phyloP scores from a whole-genome alignment of 2,113 vertebrate genomes.

The Argyrosomus japonicus region DNA sequence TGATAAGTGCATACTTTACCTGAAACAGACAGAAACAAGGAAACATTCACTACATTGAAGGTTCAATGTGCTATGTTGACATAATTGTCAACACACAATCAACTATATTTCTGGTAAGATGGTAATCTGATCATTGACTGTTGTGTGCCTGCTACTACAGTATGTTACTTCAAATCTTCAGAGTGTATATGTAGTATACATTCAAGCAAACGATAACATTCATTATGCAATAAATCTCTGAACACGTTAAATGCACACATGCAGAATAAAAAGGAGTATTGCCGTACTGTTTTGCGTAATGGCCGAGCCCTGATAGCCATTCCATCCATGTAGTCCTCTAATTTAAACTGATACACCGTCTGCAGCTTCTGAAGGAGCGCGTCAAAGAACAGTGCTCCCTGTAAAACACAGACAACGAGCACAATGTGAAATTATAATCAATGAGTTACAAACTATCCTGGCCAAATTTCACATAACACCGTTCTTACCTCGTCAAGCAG shows the following conservation, averaged over 20 bases:
- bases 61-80: background rate
- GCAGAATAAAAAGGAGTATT: background rate
- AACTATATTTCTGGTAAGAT: background rate
- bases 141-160: background rate
- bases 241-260: background rate
- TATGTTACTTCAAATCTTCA: background rate
- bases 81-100: background rate
- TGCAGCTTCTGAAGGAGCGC: constrained; percentile 95
- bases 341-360: constrained; percentile 93
- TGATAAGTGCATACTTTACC: constrained; percentile 99
- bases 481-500: constrained; percentile 92
- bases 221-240: background rate
- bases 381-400: constrained; percentile 96
- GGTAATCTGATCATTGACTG: background rate
- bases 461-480: background rate
- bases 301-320: constrained; percentile 95
- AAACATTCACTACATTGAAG: background rate
- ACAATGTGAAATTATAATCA: background rate
- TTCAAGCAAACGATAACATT: too few relatives aligned
- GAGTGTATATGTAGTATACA: background rate
- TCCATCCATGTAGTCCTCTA: constrained; percentile 97
- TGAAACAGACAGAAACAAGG: constrained; percentile 68
- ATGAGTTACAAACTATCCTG: too few relatives aligned
- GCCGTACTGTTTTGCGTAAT: constrained; percentile 90
- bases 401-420: constrained; percentile 47